These are phyloP conservation scores for Cacoxenus indagator DNA, from an alignment of 2,888 invertebrate species.

Conservation along the genomic window DNA sequence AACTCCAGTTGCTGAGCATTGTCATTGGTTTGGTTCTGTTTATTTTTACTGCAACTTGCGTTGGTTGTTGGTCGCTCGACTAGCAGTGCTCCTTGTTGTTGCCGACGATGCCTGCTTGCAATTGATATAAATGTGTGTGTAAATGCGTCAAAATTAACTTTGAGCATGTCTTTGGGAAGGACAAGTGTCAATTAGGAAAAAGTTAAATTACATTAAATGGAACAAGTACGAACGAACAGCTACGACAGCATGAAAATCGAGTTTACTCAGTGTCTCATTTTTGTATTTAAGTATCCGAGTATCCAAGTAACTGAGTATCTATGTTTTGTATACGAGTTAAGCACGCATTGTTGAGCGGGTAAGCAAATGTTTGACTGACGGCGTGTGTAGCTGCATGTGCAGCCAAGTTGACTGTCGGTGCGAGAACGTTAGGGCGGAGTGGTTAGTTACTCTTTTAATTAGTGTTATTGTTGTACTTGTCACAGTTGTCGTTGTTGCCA, in stretches of 20 bases:
- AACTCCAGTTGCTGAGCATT: background rate
- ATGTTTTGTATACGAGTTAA: background rate
- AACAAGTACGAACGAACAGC: conserved; percentile 22
- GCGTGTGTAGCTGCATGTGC: background rate
- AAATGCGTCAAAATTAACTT: conserved; percentile 67
- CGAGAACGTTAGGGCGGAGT: background rate
- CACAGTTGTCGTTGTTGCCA: background rate
- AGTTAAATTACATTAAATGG: conserved; percentile 53
- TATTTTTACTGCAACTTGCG: background rate
- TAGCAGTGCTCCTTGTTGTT: conserved; percentile 27
- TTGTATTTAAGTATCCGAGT: background rate
- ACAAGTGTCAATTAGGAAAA: conserved; percentile 59
- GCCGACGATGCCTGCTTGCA: conserved; percentile 39
- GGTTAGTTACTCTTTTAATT: conserved; percentile 12
- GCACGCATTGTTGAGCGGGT: background rate
- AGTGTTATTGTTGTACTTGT: conserved; percentile 10
- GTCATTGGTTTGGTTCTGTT: background rate
- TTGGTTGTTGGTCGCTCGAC: background rate
- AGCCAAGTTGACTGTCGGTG: background rate
- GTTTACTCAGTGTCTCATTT: background rate
- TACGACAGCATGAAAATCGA: conserved; percentile 27
- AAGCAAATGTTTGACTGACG: background rate
- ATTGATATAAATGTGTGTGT: conserved; percentile 67
- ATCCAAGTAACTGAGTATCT: background rate
- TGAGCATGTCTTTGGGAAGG: conserved; percentile 50